phyloP scores from a whole-genome alignment of 2,113 vertebrate genomes.

The Hystrix cristata region DNA sequence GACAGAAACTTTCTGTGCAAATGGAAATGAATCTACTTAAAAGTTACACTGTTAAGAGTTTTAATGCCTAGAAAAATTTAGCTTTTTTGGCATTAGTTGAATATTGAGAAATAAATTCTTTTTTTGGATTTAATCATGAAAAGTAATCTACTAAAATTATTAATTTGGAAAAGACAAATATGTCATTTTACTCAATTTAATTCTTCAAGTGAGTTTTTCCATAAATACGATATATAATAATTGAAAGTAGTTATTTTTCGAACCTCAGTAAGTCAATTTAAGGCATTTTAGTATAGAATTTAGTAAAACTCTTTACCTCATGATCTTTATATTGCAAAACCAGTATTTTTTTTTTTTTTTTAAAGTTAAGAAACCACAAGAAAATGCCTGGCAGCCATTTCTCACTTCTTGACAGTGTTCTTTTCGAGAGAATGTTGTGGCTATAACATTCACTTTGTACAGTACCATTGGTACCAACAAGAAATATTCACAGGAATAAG shows the following conservation, averaged over 20 bases:
- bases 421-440: slow-evolving; percentile 84
- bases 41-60: slow-evolving; percentile 83
- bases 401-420: slow-evolving; percentile 73
- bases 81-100: background rate
- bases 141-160: background rate
- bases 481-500: slow-evolving; percentile 91
- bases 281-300: slow-evolving; percentile 27
- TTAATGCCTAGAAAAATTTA: background rate
- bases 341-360: slow-evolving; percentile 1
- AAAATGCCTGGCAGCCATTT: slow-evolving; percentile 60
- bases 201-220: background rate
- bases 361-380: slow-evolving; percentile 67
- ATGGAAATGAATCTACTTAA: slow-evolving; percentile 74
- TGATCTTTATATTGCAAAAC: background rate
- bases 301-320: slow-evolving; percentile 28
- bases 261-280: background rate
- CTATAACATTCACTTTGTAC: slow-evolving; percentile 86
- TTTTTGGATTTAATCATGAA: background rate
- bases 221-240: background rate
- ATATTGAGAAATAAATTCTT: slow-evolving; percentile 33
- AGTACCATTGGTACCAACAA: slow-evolving; percentile 91
- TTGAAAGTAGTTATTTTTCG: slow-evolving; percentile 33
- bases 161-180: background rate
- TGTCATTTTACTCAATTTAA: background rate
- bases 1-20: slow-evolving; percentile 78